Base-by-base conservation (phyloP, 2,113 vertebrate genomes). In the Xiphophorus couchianus region DNA sequence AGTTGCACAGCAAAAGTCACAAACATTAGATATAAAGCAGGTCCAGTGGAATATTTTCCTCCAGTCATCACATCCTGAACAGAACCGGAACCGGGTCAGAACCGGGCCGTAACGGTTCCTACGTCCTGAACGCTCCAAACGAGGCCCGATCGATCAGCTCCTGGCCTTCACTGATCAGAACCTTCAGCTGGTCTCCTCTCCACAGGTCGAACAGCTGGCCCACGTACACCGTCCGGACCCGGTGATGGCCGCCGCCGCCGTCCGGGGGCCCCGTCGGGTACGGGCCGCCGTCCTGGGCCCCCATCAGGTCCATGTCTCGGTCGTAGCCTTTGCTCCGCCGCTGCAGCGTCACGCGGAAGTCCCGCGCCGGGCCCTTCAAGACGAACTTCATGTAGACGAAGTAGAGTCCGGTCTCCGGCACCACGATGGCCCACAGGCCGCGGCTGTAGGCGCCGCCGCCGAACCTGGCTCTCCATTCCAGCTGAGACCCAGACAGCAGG, bases 241-340 rank as follows among this genome's bases (percentile, higher is more conserved):
- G 2, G 1, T 10, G 0, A 4, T 1, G 31, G 31, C 4, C 31
- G 5, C 4, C 31, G 31, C 4, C 31, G 31, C 31, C 31, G 31
- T 31, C 31, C 31, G 3, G 31, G 31, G 31, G 4, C 31, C 4
- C 31, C 31, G 31, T 5, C 31, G 30, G 30, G 30, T 30, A 3
- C 5, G 31, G 31, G 31, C 31, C 0, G 4, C n/a, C 3, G 0
- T 86, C 76, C 19, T 0, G 0, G 60, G 14, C 37, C 0, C 22
- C 0, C 0, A 0, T 17, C 11, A 15, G 0, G 0, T 0, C 1
- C 1, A 0, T 22, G 0, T 11, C 1, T 19, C 5, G 0, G 3
- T 6, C 0, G 5, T 84, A 78, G 3, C 11, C 27, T 29, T 69
- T n/a, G 6, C 5, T 78, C 74, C 31, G 69, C 0, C 0, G 15